Percentiles rank a stretch among this genome's conserved stretches.
Evolutionary conservation across 2,113 vertebrate genomes (phyloP).

Genomic region (Saiga tatarica): DNA sequence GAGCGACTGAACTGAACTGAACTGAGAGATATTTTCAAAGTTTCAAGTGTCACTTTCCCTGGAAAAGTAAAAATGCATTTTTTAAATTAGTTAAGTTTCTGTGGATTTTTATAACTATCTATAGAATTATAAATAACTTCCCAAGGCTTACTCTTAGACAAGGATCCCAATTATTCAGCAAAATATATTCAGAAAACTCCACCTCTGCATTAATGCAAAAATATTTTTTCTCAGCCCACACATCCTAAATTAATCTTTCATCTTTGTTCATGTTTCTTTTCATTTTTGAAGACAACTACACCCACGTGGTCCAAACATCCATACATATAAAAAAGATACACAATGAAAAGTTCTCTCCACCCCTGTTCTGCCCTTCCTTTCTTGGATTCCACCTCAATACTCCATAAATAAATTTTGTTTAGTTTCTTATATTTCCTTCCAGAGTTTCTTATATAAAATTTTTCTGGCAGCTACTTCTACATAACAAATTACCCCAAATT

Average conservation of each 20-base stretch:
- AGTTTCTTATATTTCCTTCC: neutral
- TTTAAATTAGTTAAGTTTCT: neutral
- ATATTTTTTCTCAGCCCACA: neutral
- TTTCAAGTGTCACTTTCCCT: neutral
- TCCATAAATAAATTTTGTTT: neutral
- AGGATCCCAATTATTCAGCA: neutral
- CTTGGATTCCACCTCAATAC: neutral
- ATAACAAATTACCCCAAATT: neutral
- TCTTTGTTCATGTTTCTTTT: neutral
- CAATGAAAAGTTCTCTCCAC: neutral
- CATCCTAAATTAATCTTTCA: neutral
- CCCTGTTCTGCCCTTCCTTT: neutral
- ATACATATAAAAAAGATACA: neutral
- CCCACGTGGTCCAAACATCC: neutral
- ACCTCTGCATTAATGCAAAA: neutral
- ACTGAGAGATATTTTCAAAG: neutral
- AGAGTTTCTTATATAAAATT: neutral
- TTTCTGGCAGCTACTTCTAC: neutral
- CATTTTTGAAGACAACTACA: neutral
- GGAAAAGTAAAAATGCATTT: neutral
- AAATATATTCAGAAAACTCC: neutral
- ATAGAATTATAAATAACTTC: neutral
- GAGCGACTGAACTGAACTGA: too few species aligned
- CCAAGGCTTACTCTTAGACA: neutral
- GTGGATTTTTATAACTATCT: neutral